Percentiles rank a stretch among this genome's conserved stretches.
These are phyloP conservation scores for Conistra vaccinii DNA, from an alignment of 2,888 invertebrate genomes.

Conservation along the genomic window DNA sequence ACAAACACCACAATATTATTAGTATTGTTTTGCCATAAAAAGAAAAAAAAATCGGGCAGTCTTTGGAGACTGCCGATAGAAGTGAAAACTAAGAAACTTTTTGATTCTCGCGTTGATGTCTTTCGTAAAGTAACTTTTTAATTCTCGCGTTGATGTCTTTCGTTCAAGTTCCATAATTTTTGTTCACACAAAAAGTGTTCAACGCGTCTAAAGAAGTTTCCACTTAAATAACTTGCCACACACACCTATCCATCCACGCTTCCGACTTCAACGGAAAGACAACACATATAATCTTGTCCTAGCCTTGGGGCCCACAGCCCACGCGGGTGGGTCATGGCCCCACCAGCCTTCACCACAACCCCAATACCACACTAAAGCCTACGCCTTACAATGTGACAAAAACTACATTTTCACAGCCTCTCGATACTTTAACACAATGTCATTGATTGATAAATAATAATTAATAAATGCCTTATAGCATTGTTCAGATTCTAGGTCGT, in stretches of 20 bases:
- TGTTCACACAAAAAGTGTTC: too few species aligned
- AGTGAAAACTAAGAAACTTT: too few species aligned
- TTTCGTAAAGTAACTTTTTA: too few species aligned
- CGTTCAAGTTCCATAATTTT: too few species aligned
- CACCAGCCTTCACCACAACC: constrained; percentile 25
- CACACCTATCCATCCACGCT: background rate
- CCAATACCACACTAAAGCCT: constrained; percentile 20
- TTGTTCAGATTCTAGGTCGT: constrained; percentile 81
- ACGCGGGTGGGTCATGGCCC: constrained; percentile 15
- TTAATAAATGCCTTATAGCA: constrained; percentile 77
- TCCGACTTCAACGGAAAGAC: background rate
- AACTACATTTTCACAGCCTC: constrained; percentile 59
- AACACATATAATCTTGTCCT: constrained; percentile 1
- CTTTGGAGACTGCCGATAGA: too few species aligned
- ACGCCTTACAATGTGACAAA: constrained; percentile 41
- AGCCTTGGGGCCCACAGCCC: background rate
- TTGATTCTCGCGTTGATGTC: too few species aligned
- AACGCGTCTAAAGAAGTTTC: too few species aligned
- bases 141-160: too few species aligned
- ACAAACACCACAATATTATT: background rate
- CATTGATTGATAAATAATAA: constrained; percentile 65
- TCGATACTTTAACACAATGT: constrained; percentile 63
- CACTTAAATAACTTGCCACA: background rate
- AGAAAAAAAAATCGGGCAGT: too few species aligned
- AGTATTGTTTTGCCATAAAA: too few species aligned